phyloP scores from a whole-genome alignment of 2,113 vertebrate species.

The Fulica atra region DNA sequence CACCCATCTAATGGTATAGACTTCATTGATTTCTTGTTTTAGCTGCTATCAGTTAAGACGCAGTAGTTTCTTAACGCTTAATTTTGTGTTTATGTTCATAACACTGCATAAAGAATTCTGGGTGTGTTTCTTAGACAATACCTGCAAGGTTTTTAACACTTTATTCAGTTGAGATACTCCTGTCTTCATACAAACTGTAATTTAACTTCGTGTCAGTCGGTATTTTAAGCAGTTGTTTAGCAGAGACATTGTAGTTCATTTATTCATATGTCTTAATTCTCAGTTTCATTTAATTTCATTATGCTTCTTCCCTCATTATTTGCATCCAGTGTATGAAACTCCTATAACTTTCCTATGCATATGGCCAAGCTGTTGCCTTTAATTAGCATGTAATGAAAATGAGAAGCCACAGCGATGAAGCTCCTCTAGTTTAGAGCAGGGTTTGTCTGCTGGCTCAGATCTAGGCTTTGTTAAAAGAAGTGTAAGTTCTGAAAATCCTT shows the following conservation, averaged over 20 bases:
- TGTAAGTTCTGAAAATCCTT: not conserved
- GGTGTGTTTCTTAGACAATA: not conserved
- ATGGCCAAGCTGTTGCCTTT: not conserved
- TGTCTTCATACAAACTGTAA: not conserved
- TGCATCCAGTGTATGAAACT: slow-evolving; percentile 1
- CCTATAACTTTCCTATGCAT: not conserved
- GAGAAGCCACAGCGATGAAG: not conserved
- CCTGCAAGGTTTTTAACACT: not conserved
- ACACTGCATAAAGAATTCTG: not conserved
- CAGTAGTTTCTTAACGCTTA: not conserved
- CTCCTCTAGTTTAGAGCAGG: not conserved
- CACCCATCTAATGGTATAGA: not conserved
- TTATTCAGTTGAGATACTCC: not conserved
- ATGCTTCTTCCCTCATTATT: slow-evolving; percentile 4
- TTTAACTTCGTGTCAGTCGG: not conserved
- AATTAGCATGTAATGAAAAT: not conserved
- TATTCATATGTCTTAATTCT: not conserved
- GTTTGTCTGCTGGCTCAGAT: not conserved
- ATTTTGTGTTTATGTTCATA: not conserved
- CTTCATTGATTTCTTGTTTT: not conserved
- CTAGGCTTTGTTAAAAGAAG: not conserved
- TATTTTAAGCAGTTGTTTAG: not conserved
- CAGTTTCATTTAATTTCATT: not conserved
- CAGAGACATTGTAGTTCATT: not conserved
- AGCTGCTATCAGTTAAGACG: not conserved